Evolutionary conservation across 2,888 invertebrate genomes (phyloP).

Genomic region (Euzetes globulus): DNA sequence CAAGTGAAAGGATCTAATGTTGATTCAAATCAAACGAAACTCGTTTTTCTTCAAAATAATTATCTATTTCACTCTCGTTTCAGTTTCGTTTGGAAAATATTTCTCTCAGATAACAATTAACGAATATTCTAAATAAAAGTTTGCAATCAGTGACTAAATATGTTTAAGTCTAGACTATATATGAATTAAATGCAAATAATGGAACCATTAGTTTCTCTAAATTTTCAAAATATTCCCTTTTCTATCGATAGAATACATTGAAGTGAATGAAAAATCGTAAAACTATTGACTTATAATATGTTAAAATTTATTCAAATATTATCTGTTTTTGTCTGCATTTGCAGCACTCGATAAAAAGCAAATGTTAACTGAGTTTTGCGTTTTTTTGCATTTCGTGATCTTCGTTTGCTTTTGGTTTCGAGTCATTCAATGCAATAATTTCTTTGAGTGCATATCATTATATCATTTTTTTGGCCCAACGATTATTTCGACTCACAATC

Average conservation of each 20-base stretch:
- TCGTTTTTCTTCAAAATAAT: neutral
- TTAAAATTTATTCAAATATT: neutral
- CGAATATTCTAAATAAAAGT: neutral
- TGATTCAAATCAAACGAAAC: neutral
- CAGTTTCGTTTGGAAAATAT: neutral
- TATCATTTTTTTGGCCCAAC: neutral
- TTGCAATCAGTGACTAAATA: neutral
- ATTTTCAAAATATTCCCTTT: neutral
- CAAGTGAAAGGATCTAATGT: too few species aligned
- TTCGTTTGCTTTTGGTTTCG: neutral
- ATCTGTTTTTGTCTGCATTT: neutral
- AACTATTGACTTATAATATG: neutral
- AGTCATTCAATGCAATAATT: constrained; percentile 12
- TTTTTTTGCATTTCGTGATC: constrained; percentile 3
- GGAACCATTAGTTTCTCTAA: neutral
- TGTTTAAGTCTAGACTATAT: neutral
- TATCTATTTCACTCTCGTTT: neutral
- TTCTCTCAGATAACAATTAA: neutral
- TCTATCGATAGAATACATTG: neutral
- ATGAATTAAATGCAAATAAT: neutral
- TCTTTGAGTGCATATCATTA: constrained; percentile 12
- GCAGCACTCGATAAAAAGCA: neutral
- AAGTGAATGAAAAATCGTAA: constrained; percentile 1
- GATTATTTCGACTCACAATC: neutral
- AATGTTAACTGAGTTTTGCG: neutral